phyloP scores from a whole-genome alignment of 2,888 invertebrate species.

The Microctonus aethiopoides region DNA sequence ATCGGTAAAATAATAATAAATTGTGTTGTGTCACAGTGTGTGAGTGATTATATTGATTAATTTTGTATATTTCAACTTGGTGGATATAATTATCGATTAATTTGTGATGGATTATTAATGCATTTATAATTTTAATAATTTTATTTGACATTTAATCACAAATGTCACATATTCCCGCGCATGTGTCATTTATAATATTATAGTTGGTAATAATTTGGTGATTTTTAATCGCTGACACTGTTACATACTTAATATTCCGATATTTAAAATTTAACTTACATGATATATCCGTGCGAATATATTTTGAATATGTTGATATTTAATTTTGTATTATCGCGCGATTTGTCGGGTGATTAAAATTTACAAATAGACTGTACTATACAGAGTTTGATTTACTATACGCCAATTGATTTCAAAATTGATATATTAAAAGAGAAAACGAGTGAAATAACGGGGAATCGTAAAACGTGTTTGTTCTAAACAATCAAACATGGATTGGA shows the following conservation, averaged over 20 bases:
- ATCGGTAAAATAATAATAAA: not conserved
- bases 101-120: not conserved
- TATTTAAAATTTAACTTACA: not conserved
- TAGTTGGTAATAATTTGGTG: not conserved
- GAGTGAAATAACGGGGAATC: not conserved
- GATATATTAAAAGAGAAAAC: not conserved
- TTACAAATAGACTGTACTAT: not conserved
- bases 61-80: not conserved
- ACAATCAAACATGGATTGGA: conserved; percentile 57
- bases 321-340: not conserved
- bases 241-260: too few species aligned
- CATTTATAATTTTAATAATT: not conserved
- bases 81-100: not conserved
- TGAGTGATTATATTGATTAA: not conserved
- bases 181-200: not conserved
- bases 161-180: not conserved
- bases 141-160: not conserved
- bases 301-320: not conserved
- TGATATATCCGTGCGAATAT: not conserved
- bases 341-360: not conserved
- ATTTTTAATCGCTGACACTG: not conserved
- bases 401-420: not conserved
- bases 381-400: not conserved
- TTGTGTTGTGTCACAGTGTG: not conserved
- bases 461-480: not conserved